Evolutionary conservation across 1,140 invertebrate genomes (phyloP), one percentile per base, ranked within the genome.

Genomic region (Dryas iulia): DNA sequence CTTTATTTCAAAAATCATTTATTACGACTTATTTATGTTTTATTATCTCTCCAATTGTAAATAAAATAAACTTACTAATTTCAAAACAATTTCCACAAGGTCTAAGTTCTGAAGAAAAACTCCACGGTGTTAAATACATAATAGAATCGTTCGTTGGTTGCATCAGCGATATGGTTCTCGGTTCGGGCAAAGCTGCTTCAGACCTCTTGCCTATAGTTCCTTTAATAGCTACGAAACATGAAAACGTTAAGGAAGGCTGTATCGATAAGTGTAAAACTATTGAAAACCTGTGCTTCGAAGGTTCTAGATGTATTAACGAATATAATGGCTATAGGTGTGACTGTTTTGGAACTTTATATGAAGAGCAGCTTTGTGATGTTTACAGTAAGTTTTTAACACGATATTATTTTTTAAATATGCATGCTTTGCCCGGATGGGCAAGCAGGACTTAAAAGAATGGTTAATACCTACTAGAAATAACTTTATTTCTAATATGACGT

Each of bases 131-230:
- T 0, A 97, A 97, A 88, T 98, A 98, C 78, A 96, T 97, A 33
- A 97, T 97, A 71, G 96, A 97, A 90, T 97, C 97, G 10, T 98
- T 98, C 86, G 96, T 98, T 47, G 97, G 97, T 2, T 98, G 97
- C 82, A 96, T 98, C 66, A 95, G 95, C 78, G 95, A 98, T 76
- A 95, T 98, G 86, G 94, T 96, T 8, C 92, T 98, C 21, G 95
- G 95, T 85, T 96, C 96, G 2, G 96, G 96, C 5, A 97, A 97
- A 91, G 96, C 96, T 1, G 96, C 96, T 0, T 96, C 95, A 23
- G 95, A 96, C 90, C 92, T 97, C 25, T 85, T 96, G 33, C 95
- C 96, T 6, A 96, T 97, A 67, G 94, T 94, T 26, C 96, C 97
- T 6, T 84, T 97, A 8, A 96, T 97, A 68, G 96, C 96, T 0